Evolutionary conservation across 2,888 invertebrate genomes (phyloP).

Genomic region (Dynastes grantii): DNA sequence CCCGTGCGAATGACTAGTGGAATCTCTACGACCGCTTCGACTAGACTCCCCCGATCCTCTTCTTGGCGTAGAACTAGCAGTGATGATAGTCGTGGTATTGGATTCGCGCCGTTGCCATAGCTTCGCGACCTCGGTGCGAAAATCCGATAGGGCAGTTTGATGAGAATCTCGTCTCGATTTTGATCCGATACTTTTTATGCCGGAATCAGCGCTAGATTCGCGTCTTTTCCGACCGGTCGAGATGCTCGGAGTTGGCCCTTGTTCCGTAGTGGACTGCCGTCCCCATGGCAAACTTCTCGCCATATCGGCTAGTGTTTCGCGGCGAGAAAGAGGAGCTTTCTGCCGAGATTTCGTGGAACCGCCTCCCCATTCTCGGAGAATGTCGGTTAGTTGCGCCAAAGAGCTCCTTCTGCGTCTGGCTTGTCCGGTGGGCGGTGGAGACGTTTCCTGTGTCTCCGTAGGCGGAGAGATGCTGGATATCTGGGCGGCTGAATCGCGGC

Average conservation of each 20-base stretch:
- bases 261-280: conserved; percentile 76
- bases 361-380: conserved; percentile 89
- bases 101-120: conserved; percentile 80
- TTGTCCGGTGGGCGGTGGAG: conserved; percentile 77
- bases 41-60: conserved; percentile 80
- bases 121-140: conserved; percentile 81
- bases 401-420: conserved; percentile 86
- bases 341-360: conserved; percentile 74
- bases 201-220: conserved; percentile 91
- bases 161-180: conserved; percentile 84
- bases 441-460: conserved; percentile 80
- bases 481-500: conserved; percentile 93
- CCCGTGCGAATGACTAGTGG: conserved; percentile 69
- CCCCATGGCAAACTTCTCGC: conserved; percentile 90
- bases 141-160: conserved; percentile 76
- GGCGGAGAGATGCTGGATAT: conserved; percentile 89
- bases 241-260: conserved; percentile 68
- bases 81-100: conserved; percentile 72
- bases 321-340: conserved; percentile 82
- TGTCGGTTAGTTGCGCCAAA: conserved; percentile 90
- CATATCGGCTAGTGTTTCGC: conserved; percentile 91
- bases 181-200: conserved; percentile 81
- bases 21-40: conserved; percentile 79
- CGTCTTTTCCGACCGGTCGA: conserved; percentile 79
- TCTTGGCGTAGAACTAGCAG: conserved; percentile 69